Percentiles rank a stretch among this genome's conserved stretches.
phyloP scores from a whole-genome alignment of 1,140 invertebrate species.

The Lutraria rhynchaena region DNA sequence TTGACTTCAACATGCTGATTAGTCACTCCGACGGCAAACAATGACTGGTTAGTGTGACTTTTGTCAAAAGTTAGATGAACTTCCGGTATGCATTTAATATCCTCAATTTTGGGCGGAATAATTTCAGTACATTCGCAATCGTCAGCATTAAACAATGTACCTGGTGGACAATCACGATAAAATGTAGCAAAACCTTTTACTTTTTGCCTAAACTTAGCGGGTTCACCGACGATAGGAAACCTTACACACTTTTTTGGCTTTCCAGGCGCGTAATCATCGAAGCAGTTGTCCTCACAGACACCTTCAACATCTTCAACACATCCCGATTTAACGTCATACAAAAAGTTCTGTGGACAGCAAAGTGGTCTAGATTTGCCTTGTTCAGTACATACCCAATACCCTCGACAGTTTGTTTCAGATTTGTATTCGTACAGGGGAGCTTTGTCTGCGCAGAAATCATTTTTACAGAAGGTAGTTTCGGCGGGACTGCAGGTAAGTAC shows the following conservation, averaged over 20 bases:
- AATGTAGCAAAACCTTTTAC: slow-evolving; percentile 52
- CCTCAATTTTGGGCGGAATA: not conserved
- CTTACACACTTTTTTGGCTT: slow-evolving; percentile 58
- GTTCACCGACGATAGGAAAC: slow-evolving; percentile 40
- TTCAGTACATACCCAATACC: slow-evolving; percentile 61
- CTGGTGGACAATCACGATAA: slow-evolving; percentile 59
- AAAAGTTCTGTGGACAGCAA: slow-evolving; percentile 62
- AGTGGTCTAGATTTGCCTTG: slow-evolving; percentile 51
- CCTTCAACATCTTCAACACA: slow-evolving; percentile 25
- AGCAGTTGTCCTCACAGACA: slow-evolving; percentile 35
- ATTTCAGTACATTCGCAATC: slow-evolving; percentile 57
- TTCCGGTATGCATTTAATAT: slow-evolving; percentile 59
- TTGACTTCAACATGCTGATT: slow-evolving; percentile 64
- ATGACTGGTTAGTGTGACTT: not conserved
- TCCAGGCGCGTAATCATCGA: not conserved
- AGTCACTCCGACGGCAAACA: slow-evolving; percentile 61
- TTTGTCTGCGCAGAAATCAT: slow-evolving; percentile 47
- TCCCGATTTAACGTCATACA: slow-evolving; percentile 41
- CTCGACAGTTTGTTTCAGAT: slow-evolving; percentile 62
- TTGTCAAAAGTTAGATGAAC: slow-evolving; percentile 64
- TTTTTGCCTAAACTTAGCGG: slow-evolving; percentile 55
- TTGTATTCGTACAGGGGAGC: slow-evolving; percentile 13
- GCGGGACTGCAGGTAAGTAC: slow-evolving; percentile 62
- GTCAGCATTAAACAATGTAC: slow-evolving; percentile 53
- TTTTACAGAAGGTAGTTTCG: slow-evolving; percentile 48